A percentile compares a stretch with the other conserved stretches of the same genome.
These are phyloP conservation scores for Apis dorsata DNA, from an alignment of 1,140 invertebrate genomes.

Conservation along the genomic window DNA sequence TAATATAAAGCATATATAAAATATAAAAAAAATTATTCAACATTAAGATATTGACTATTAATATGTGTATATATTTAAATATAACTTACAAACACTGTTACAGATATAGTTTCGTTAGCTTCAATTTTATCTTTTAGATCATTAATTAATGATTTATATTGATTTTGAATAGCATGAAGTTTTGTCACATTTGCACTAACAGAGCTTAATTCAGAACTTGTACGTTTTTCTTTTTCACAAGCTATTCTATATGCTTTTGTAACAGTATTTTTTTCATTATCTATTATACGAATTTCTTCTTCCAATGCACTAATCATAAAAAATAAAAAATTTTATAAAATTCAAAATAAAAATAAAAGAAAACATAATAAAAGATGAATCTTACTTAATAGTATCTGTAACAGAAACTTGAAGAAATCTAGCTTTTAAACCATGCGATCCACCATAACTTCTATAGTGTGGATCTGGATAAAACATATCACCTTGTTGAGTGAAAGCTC, in stretches of 20 bases:
- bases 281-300: conserved; percentile 67
- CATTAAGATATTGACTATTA: background rate
- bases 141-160: conserved; percentile 67
- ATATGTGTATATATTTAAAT: conserved; percentile 63
- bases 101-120: conserved; percentile 53
- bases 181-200: conserved; percentile 59
- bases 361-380: conserved; percentile 11
- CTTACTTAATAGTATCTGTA: conserved; percentile 81
- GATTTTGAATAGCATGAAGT: conserved; percentile 48
- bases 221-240: conserved; percentile 62
- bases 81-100: conserved; percentile 75
- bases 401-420: conserved; percentile 84
- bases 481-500: conserved; percentile 83
- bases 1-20: conserved; percentile 49
- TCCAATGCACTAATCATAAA: conserved; percentile 54
- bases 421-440: conserved; percentile 70
- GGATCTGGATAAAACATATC: conserved; percentile 84
- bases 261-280: conserved; percentile 47
- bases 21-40: background rate
- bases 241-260: conserved; percentile 38
- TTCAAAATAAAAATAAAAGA: background rate
- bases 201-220: conserved; percentile 54
- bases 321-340: background rate
- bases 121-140: conserved; percentile 77
- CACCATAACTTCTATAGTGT: conserved; percentile 85